These are phyloP conservation scores for Ochotona princeps DNA, from an alignment of 2,113 vertebrate genomes.

Conservation along the genomic window DNA sequence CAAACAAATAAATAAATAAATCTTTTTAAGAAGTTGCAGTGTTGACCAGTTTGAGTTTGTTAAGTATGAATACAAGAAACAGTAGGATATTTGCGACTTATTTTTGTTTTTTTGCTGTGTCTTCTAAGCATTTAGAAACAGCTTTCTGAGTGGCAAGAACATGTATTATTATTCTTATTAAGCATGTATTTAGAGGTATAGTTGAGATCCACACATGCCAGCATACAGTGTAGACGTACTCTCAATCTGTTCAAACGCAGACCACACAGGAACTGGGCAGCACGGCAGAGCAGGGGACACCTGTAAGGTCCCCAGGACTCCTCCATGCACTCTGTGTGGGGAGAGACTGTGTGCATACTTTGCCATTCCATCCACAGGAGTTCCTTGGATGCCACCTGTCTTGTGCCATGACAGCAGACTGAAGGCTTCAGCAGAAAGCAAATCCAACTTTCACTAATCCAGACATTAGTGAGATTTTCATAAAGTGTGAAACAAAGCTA, in stretches of 20 bases:
- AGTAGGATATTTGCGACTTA: not conserved
- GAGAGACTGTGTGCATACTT: not conserved
- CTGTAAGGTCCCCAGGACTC: not conserved
- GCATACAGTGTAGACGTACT: not conserved
- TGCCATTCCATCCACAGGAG: not conserved
- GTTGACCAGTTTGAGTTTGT: not conserved
- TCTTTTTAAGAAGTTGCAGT: not conserved
- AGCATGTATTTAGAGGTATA: not conserved
- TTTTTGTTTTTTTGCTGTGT: not conserved
- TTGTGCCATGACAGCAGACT: not conserved
- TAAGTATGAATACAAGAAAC: not conserved
- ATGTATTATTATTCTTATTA: not conserved
- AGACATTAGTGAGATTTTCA: not conserved
- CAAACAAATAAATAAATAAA: not conserved
- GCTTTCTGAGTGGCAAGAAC: not conserved
- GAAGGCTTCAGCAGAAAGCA: not conserved
- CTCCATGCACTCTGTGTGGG: not conserved
- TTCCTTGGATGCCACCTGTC: not conserved
- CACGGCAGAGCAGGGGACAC: not conserved
- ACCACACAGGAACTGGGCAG: no score
- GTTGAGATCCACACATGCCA: not conserved
- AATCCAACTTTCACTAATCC: not conserved
- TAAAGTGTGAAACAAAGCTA: not conserved
- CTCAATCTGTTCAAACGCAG: rapidly evolving
- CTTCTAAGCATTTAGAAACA: not conserved